Base-by-base conservation (phyloP, 2,113 vertebrate genomes). In the Penelope pileata region DNA sequence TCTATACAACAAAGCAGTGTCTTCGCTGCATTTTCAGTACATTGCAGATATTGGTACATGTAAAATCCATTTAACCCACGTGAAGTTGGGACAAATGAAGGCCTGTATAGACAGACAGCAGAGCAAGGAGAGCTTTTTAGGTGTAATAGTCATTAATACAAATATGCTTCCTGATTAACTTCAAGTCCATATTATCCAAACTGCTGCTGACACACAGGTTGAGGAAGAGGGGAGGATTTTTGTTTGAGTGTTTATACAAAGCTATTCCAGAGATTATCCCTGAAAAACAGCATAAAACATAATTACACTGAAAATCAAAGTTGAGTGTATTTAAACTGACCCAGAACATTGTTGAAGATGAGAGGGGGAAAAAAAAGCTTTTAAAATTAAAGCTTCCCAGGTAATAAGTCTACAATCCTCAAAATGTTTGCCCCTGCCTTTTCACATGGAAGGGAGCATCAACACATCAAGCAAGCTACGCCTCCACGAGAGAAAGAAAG, bases 401-500 rank as follows among this genome's bases (percentile, higher is more conserved):
- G 34, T 42, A 85, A 16, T 42, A 67, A 67, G 42, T 32, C 69
- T 56, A 56, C 24, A 86, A 36, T 29, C 56, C 53, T 56, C 86
- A 19, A 93, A 94, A 68, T 36, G 45, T 43, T 90, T 83, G 58
- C 11, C 30, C 14, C 34, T 70, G 43, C 7, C 90, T 91, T 74
- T 78, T 91, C 56, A 69, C 34, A 30, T 7, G 53, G 38, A 78
- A 93, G 6, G 21, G 30, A 75, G 12, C 58, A 78, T 19, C 91
- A 89, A 69, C 18, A 22, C 60, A 88, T 62, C 47, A 43, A 58
- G 69, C 38, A 81, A 92, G 43, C 50, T 70, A 38, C 1, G 5
- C 36, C 45, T 59, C 76, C 53, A 83, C 34, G 90, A 86, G 83
- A 87, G 86, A 87, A 95, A 83, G 67, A 95, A 96, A 96, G 94